A percentile compares a stretch with the other conserved stretches of the same genome.
phyloP scores from a whole-genome alignment of 2,888 invertebrate genomes.

The Parnassius mnemosyne region DNA sequence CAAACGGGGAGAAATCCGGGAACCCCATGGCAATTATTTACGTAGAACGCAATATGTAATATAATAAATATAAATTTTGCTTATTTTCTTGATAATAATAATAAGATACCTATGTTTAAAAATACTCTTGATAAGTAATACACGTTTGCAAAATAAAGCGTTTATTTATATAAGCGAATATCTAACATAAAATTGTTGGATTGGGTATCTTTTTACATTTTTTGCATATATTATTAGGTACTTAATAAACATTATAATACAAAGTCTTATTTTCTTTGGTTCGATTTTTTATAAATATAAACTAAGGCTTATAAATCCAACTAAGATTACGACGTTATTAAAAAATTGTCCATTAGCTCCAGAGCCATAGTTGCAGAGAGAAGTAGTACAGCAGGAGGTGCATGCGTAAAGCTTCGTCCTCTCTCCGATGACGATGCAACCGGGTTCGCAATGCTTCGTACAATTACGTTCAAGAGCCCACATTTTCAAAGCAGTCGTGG shows the following conservation, averaged over 20 bases:
- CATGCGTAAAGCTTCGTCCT: slow-evolving; percentile 93
- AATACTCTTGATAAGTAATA: no score
- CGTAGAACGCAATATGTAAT: no score
- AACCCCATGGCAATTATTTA: no score
- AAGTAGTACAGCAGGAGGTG: slow-evolving; percentile 90
- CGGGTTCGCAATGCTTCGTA: slow-evolving; percentile 90
- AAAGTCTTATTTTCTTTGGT: not conserved
- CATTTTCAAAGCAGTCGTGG: slow-evolving; percentile 84
- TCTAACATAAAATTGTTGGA: no score
- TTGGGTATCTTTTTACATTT: no score
- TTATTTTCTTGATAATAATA: no score
- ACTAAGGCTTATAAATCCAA: slow-evolving; percentile 2
- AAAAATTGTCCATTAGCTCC: slow-evolving; percentile 42
- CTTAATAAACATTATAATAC: not conserved
- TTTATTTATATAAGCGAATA: no score
- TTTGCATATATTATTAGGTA: no score
- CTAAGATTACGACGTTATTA: slow-evolving; percentile 21
- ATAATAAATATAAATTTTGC: no score
- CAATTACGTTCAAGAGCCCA: slow-evolving; percentile 93
- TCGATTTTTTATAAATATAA: not conserved
- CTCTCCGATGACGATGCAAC: slow-evolving; percentile 94
- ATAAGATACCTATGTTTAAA: no score
- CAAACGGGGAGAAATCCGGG: no score
- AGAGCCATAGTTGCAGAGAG: slow-evolving; percentile 89
- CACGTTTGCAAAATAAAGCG: no score